Evolutionary conservation across 2,888 invertebrate species (phyloP).

Genomic region (Callyntrura sp.): DNA sequence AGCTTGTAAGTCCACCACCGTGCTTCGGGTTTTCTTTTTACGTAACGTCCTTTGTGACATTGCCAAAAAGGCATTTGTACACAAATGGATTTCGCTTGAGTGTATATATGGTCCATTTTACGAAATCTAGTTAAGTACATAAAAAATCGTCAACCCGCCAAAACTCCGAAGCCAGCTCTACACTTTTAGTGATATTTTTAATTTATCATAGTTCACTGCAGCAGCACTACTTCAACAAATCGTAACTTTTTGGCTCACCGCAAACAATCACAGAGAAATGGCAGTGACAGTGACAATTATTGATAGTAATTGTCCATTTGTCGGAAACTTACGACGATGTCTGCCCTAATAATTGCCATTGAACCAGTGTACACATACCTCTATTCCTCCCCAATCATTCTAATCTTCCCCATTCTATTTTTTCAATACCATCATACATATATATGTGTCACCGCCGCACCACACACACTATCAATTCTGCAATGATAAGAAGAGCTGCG

Average conservation of each 20-base stretch:
- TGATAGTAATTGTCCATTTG: conserved; percentile 37
- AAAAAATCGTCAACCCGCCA: conserved; percentile 8
- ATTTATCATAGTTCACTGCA: background rate
- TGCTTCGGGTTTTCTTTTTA: background rate
- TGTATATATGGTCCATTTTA: background rate
- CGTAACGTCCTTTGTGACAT: conserved; percentile 19
- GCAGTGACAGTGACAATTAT: conserved; percentile 27
- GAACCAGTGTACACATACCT: background rate
- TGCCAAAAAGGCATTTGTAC: conserved; percentile 30
- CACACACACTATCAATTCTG: background rate
- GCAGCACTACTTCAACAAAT: background rate
- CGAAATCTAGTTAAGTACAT: background rate
- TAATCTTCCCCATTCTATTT: background rate
- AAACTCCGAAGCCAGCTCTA: conserved; percentile 18
- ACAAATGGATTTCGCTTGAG: background rate
- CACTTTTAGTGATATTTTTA: background rate
- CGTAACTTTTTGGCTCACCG: conserved; percentile 24
- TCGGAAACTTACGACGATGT: background rate
- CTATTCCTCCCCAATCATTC: background rate
- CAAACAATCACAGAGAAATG: background rate
- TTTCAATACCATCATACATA: background rate
- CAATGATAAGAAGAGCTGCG: conserved; percentile 13
- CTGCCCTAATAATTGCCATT: conserved; percentile 28
- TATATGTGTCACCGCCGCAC: background rate
- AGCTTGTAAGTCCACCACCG: background rate